A percentile compares a stretch with the other conserved stretches of the same genome.
These are phyloP conservation scores for Heliothis peltigera DNA, from an alignment of 2,888 invertebrate genomes.

Conservation along the genomic window DNA sequence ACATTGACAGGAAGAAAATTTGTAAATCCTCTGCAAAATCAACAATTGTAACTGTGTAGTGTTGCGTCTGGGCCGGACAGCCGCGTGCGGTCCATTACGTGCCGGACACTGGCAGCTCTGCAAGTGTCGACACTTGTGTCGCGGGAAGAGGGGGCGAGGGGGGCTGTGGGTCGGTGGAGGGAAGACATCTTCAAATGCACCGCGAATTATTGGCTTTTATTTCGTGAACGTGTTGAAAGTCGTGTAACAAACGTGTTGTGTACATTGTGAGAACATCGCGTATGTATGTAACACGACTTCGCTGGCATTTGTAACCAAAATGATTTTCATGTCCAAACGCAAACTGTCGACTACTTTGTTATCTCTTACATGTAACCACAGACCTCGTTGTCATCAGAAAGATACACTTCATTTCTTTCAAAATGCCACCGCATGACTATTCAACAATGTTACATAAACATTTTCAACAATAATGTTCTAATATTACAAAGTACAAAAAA, in stretches of 20 bases:
- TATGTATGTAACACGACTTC: no score
- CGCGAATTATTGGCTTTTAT: constrained; percentile 65
- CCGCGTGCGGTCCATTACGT: constrained; percentile 65
- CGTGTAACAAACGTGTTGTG: no score
- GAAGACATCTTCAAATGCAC: constrained; percentile 34
- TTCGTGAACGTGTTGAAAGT: constrained; percentile 12
- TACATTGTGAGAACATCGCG: no score
- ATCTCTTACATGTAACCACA: background rate
- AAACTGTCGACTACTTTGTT: no score
- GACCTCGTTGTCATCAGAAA: background rate
- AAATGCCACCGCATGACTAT: background rate
- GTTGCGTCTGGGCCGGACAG: constrained; percentile 29
- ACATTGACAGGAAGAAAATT: background rate
- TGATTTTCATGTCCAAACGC: no score
- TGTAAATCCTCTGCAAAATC: background rate
- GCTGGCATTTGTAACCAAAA: no score
- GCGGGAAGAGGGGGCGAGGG: background rate
- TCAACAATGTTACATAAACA: background rate
- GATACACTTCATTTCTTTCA: background rate
- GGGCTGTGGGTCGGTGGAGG: background rate
- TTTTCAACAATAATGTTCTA: no score
- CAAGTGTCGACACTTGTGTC: constrained; percentile 38
- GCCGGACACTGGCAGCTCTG: constrained; percentile 59
- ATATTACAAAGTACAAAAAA: constrained; percentile 1
- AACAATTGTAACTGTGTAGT: constrained; percentile 8